Evolutionary conservation across 2,888 invertebrate genomes (phyloP).

Genomic region (Phytoseiulus persimilis): DNA sequence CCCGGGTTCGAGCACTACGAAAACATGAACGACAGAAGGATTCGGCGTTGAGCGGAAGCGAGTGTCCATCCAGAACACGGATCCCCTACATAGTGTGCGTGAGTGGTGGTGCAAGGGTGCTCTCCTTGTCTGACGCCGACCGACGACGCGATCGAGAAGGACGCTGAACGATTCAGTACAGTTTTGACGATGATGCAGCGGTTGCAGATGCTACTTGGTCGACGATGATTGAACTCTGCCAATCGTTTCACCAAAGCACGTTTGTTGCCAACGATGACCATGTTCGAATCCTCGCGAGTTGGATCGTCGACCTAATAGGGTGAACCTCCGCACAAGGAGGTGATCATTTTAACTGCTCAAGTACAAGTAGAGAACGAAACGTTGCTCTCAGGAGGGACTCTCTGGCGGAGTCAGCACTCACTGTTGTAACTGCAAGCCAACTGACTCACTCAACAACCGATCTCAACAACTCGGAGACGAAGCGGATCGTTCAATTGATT

Average conservation of each 20-base stretch:
- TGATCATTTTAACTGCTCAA: conserved; percentile 13
- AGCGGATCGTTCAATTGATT: neutral
- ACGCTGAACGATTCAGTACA: neutral
- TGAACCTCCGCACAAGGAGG: neutral
- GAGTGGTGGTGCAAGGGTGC: neutral
- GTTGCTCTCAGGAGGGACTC: conserved; percentile 7
- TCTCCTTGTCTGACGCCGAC: neutral
- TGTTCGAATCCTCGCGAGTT: neutral
- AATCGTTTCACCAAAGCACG: neutral
- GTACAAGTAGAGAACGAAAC: conserved; percentile 23
- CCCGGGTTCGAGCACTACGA: neutral
- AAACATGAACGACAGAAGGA: neutral
- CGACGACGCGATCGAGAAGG: neutral
- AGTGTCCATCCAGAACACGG: neutral
- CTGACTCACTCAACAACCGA: neutral
- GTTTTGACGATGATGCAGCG: neutral
- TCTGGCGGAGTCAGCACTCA: neutral
- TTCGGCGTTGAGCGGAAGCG: neutral
- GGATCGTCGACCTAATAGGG: neutral
- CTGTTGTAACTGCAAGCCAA: neutral
- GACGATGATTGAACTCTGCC: neutral
- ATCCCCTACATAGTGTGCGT: neutral
- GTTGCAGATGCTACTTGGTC: neutral
- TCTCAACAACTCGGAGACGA: neutral
- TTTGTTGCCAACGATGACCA: neutral